These are phyloP conservation scores for Drosophila parvula DNA, from an alignment of 1,140 invertebrate species.

Conservation along the genomic window DNA sequence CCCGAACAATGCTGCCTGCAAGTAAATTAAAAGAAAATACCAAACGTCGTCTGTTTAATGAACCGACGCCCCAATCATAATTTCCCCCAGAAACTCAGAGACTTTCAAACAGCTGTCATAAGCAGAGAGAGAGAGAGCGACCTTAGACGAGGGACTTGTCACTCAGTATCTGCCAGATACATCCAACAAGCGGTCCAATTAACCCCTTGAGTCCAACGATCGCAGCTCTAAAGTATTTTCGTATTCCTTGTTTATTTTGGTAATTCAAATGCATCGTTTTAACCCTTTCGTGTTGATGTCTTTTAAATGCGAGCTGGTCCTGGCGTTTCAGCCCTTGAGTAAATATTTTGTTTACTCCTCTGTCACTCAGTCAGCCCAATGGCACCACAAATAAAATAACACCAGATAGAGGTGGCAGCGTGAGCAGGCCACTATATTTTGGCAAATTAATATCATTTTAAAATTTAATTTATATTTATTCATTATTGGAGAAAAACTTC, in stretches of 20 bases:
- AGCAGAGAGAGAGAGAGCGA: slow-evolving; percentile 57
- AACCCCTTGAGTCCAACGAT: slow-evolving; percentile 54
- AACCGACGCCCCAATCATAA: slow-evolving; percentile 59
- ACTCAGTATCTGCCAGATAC: slow-evolving; percentile 65
- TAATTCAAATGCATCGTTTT: slow-evolving; percentile 78
- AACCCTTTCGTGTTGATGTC: slow-evolving; percentile 71
- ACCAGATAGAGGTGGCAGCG: slow-evolving; percentile 1
- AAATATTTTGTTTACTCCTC: slow-evolving; percentile 66
- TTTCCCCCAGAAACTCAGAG: slow-evolving; percentile 15
- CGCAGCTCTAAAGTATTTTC: slow-evolving; percentile 68
- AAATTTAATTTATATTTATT: too few relatives aligned
- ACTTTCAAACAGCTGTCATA: slow-evolving; percentile 77
- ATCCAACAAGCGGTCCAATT: slow-evolving; percentile 68
- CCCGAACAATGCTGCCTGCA: slow-evolving; percentile 28
- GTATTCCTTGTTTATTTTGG: slow-evolving; percentile 76
- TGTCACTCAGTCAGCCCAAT: slow-evolving; percentile 41
- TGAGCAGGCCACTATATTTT: neutral
- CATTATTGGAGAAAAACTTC: too few relatives aligned
- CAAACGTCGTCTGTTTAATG: slow-evolving; percentile 62
- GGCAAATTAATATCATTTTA: too few relatives aligned
- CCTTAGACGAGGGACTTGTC: slow-evolving; percentile 47
- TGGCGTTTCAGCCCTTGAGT: slow-evolving; percentile 50
- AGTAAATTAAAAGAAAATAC: slow-evolving; percentile 79
- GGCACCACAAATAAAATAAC: slow-evolving; percentile 32
- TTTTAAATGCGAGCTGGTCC: slow-evolving; percentile 69